Base-by-base conservation (phyloP, 2,888 invertebrate genomes). In the Tachystola acroxantha region DNA sequence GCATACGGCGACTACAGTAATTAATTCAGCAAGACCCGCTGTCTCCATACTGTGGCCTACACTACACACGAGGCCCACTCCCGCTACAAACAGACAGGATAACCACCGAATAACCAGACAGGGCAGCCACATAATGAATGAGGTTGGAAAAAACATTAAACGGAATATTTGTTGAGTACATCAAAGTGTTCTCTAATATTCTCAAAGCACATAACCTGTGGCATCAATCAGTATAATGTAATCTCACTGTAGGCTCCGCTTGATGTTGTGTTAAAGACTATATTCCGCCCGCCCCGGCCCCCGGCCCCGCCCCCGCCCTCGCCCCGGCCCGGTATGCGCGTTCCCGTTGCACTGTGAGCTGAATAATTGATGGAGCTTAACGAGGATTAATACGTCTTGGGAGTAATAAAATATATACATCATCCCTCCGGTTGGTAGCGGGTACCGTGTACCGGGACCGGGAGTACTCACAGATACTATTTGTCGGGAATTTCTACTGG, bases 321-420 rank as follows among this genome's bases (percentile, higher is more conserved):
- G 20, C 20, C n/a, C n/a, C n/a, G n/a, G n/a, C n/a, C n/a, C n/a
- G n/a, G n/a, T n/a, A n/a, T 9, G 1, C 13, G 27, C 19, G 14
- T n/a, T 7, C 6, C 22, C 22, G 22, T 9, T 7, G 7, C 22
- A 31, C 29, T 32, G 20, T 28, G 52, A 59, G 54, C 63, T 77
- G 72, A 78, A 81, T 80, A 71, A 80, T 77, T 76, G 64, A 79
- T 73, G 53, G 59, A 64, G 60, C 69, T 73, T 75, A 74, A 75
- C 70, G 62, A 67, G 73, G 71, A 74, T 78, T 79, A 78, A 76
- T 73, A 68, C 57, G 62, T 65, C 64, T 50, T 52, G 62, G 56
- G 60, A 64, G 61, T 56, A 59, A 62, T 73, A 62, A 61, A 72
- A 69, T n/a, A n/a, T n/a, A n/a, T n/a, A n/a, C 62, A 70, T 64